phyloP scores from a whole-genome alignment of 2,888 invertebrate genomes.

The Phragmatobia fuliginosa region DNA sequence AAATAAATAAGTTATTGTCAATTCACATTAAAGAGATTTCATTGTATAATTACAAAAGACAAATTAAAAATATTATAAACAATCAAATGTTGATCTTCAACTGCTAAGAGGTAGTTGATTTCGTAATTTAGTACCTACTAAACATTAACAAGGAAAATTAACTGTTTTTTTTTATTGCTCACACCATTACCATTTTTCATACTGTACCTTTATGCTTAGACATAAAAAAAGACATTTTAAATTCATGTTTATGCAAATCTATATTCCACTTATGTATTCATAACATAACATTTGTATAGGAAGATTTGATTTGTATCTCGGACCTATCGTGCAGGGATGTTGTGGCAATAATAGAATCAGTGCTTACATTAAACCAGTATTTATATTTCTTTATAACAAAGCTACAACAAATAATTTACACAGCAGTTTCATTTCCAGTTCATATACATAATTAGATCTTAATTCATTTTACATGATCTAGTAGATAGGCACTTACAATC shows the following conservation, averaged over 20 bases:
- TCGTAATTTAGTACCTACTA: slow-evolving; percentile 11
- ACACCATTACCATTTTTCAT: neutral
- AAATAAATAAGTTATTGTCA: slow-evolving; percentile 69
- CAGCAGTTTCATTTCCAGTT: slow-evolving; percentile 7
- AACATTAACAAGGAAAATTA: neutral
- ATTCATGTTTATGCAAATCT: slow-evolving; percentile 2
- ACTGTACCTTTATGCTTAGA: too few species aligned
- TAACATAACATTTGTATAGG: slow-evolving; percentile 47
- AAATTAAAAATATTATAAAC: slow-evolving; percentile 30
- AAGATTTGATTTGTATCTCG: slow-evolving; percentile 19
- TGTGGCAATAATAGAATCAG: neutral
- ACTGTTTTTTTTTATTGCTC: neutral
- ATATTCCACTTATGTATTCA: slow-evolving; percentile 18
- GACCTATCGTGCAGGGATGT: neutral
- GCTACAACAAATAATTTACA: slow-evolving; percentile 7
- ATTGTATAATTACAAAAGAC: slow-evolving; percentile 42
- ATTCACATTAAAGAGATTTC: slow-evolving; percentile 51
- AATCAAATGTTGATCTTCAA: slow-evolving; percentile 22
- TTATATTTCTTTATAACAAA: slow-evolving; percentile 4
- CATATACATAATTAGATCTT: neutral
- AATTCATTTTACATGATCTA: neutral
- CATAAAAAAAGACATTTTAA: neutral
- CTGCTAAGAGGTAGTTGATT: slow-evolving; percentile 38
- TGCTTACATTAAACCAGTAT: neutral
- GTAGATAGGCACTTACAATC: neutral